These are phyloP conservation scores for Trachelus iudaicus DNA, from an alignment of 2,888 invertebrate species.

Conservation along the genomic window DNA sequence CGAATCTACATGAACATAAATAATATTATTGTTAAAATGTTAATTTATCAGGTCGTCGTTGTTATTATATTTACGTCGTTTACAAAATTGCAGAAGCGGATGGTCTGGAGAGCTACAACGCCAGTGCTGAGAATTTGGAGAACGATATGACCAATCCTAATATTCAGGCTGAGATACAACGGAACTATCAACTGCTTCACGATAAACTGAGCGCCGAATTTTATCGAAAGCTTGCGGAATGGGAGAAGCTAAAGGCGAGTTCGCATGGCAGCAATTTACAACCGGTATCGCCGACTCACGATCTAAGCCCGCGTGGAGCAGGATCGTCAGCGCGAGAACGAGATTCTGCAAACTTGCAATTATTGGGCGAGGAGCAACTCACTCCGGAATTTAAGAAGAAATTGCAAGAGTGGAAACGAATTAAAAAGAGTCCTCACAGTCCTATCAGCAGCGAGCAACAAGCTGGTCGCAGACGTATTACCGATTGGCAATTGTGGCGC, in stretches of 20 bases:
- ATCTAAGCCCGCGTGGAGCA: conserved; percentile 8
- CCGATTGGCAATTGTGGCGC: conserved; percentile 74
- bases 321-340: conserved; percentile 9
- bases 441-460: conserved; percentile 41
- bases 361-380: conserved; percentile 74
- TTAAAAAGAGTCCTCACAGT: conserved; percentile 68
- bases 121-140: conserved; percentile 49
- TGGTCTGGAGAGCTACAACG: conserved; percentile 39
- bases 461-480: conserved; percentile 67
- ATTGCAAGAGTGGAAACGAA: conserved; percentile 87
- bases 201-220: conserved; percentile 80
- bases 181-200: conserved; percentile 79
- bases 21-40: background rate
- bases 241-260: conserved; percentile 64
- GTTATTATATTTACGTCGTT: background rate
- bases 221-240: conserved; percentile 77
- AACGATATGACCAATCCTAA: conserved; percentile 34
- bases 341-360: conserved; percentile 45
- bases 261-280: conserved; percentile 24
- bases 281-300: conserved; percentile 38
- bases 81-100: conserved; percentile 26
- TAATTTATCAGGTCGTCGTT: background rate
- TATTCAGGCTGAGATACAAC: conserved; percentile 75
- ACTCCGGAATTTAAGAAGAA: conserved; percentile 86
- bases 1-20: background rate